Percentiles rank a stretch among this genome's conserved stretches.
Evolutionary conservation across 1,140 invertebrate species (phyloP).

Genomic region (Drosophila simulans): DNA sequence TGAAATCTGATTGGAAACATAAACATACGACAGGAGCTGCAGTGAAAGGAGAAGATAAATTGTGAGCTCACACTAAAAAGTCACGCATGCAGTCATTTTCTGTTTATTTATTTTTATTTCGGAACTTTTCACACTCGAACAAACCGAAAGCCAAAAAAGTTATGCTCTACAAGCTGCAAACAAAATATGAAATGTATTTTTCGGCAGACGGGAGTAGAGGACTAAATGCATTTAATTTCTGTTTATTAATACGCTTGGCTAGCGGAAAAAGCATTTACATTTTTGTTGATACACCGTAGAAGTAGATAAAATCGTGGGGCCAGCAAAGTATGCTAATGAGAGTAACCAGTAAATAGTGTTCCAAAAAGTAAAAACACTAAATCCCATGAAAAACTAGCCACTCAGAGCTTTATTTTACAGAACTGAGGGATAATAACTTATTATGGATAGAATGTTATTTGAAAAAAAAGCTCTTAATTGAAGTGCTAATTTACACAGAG

Average conservation of each 20-base stretch:
- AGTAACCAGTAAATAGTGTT: background rate
- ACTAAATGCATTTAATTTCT: conserved; percentile 35
- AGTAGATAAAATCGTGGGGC: conserved; percentile 4
- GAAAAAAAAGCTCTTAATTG: no score
- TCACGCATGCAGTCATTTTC: conserved; percentile 18
- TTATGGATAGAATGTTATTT: no score
- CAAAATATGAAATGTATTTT: conserved; percentile 29
- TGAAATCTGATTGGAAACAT: conserved; percentile 77
- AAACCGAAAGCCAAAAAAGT: conserved; percentile 33
- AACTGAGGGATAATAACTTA: no score
- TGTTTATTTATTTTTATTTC: background rate
- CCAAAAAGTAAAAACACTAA: background rate
- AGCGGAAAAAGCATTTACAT: conserved; percentile 39
- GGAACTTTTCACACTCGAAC: conserved; percentile 36
- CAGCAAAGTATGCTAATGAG: conserved; percentile 25
- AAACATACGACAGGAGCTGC: conserved; percentile 12
- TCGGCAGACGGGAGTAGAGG: background rate
- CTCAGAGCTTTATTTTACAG: no score
- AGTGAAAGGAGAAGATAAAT: background rate
- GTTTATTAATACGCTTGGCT: conserved; percentile 47
- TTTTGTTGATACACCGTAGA: conserved; percentile 1
- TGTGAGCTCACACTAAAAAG: conserved; percentile 9
- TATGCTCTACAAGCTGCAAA: conserved; percentile 42
- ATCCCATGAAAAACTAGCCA: no score
- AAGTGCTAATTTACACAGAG: no score